A percentile compares a stretch with the other conserved stretches of the same genome.
Conservation (phyloP, 1,140 invertebrate species). For the Octopus sinensis region DNA sequence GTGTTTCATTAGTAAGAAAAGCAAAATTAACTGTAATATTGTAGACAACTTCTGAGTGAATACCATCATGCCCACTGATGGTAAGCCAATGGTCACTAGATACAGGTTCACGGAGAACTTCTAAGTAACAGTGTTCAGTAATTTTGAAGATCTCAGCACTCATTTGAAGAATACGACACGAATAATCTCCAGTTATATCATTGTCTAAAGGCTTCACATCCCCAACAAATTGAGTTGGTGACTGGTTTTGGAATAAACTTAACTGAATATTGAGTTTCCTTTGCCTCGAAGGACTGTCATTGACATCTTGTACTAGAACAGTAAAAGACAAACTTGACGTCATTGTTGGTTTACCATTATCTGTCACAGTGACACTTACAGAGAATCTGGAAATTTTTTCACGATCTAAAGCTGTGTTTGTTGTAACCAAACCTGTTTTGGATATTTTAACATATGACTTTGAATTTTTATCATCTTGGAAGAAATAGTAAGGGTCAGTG, state of each 20-base stretch:
- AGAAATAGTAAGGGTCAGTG: slow-evolving; percentile 83
- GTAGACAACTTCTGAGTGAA: slow-evolving; percentile 78
- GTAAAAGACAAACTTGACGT: slow-evolving; percentile 77
- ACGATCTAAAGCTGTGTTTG: slow-evolving; percentile 76
- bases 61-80: slow-evolving; percentile 84
- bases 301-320: slow-evolving; percentile 81
- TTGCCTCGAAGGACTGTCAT: slow-evolving; percentile 84
- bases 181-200: slow-evolving; percentile 82
- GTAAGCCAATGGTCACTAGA: slow-evolving; percentile 64
- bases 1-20: slow-evolving; percentile 74
- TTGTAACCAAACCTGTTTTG: slow-evolving; percentile 74
- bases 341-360: slow-evolving; percentile 77
- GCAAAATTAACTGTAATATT: slow-evolving; percentile 79
- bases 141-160: slow-evolving; percentile 67
- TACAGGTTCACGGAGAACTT: slow-evolving; percentile 52
- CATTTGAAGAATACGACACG: slow-evolving; percentile 64
- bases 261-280: slow-evolving; percentile 79
- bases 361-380: slow-evolving; percentile 80
- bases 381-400: slow-evolving; percentile 71
- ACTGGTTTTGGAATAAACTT: slow-evolving; percentile 61
- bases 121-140: slow-evolving; percentile 74
- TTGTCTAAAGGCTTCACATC: slow-evolving; percentile 87
- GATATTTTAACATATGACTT: slow-evolving; percentile 70
- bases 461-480: slow-evolving; percentile 74
- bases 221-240: slow-evolving; percentile 75